Base-by-base conservation (phyloP, 1,140 invertebrate species). In the Dolichoris vasculosae region DNA sequence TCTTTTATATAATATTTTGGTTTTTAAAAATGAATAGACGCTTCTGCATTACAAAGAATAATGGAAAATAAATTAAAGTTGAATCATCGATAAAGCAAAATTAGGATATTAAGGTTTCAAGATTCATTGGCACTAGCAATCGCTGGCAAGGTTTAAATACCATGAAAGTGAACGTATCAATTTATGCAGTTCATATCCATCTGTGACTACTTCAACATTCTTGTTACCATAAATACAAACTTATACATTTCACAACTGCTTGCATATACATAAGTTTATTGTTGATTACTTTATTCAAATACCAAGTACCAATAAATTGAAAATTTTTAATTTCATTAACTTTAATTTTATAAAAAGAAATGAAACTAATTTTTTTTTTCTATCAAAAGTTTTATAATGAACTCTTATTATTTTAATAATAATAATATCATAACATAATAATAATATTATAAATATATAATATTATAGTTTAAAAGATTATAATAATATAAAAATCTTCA, bases 191-290 rank as follows among this genome's bases (percentile, higher is more conserved):
- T 69, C 38, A 15, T 46, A 81, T 55, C 15, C 46, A 63, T 43
- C 23, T 59, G 35, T 32, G 48, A 82, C 59, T 48, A 48, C 46
- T 71, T 77, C 48, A 48, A 32, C 32, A 15, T 38, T 46, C 77
- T 40, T 63, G 69, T 86, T 81, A 40, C 67, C 82, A 64, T 46
- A 86, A 86, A 86, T 75, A 35, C 46, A 26, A 76, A 63, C 55
- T 75, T 79, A n/a, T 67, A 35, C 30, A 59, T 83, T 83, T 40
- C 32, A 30, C 30, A 46, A 46, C 32, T 75, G 40, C 26, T 46
- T n/a, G 71, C 40, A n/a, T 15, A 20, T 26, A 75, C 26, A 75
- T 46, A 26, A 43, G 38, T 13, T 46, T 73, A 46, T 67, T 30
- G 7, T 67, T 2, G 3, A 35, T 35, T 32, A 32, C 32, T 67